phyloP scores from a whole-genome alignment of 2,797 vertebrate species.

The Tragopan temminckii region DNA sequence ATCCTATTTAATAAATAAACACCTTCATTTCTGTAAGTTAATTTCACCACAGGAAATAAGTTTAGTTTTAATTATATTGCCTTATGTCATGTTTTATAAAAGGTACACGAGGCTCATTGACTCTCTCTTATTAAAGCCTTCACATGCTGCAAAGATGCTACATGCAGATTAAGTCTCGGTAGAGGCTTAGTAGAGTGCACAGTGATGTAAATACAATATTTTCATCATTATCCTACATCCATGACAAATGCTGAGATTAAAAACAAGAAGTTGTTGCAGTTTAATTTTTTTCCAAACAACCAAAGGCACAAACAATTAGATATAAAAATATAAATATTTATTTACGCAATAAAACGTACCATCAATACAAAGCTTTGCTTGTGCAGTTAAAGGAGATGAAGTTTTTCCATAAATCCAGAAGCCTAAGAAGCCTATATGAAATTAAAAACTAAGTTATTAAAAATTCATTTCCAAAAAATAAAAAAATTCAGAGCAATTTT shows the following conservation, averaged over 20 bases:
- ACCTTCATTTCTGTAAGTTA: conserved; percentile 88
- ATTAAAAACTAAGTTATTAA: neutral
- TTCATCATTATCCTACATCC: conserved; percentile 40
- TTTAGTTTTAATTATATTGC: conserved; percentile 88
- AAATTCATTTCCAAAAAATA: neutral
- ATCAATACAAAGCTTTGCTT: neutral
- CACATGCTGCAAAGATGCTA: conserved; percentile 53
- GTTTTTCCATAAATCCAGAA: neutral
- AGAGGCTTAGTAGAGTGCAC: conserved; percentile 29
- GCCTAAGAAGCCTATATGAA: neutral
- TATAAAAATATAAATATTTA: neutral
- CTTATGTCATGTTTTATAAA: conserved; percentile 86
- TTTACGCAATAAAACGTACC: neutral
- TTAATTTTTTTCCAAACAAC: neutral
- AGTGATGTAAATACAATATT: conserved; percentile 58
- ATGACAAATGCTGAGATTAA: conserved; percentile 49
- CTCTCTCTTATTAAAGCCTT: conserved; percentile 82
- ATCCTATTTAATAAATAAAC: conserved; percentile 89
- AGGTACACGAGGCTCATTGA: conserved; percentile 82
- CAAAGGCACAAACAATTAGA: neutral
- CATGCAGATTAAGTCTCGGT: conserved; percentile 64
- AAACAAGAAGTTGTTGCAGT: neutral
- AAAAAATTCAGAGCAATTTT: neutral
- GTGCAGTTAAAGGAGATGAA: fast-evolving
- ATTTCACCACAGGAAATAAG: conserved; percentile 86